phyloP scores from a whole-genome alignment of 92 coral and sea anemone species.

The Metridium senile region DNA sequence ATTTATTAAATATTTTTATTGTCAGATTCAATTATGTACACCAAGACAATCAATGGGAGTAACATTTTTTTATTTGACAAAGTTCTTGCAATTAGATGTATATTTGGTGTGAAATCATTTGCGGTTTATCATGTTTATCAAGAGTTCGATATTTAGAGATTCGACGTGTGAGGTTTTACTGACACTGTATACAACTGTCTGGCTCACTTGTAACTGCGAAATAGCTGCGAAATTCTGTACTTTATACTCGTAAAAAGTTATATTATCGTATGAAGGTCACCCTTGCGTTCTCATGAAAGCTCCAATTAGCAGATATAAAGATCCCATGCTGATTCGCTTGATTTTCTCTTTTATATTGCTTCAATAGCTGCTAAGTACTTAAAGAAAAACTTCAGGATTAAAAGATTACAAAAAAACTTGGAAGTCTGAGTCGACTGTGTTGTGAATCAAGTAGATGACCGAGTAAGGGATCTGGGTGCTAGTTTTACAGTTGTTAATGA shows the following conservation, averaged over 20 bases:
- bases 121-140: too few species aligned
- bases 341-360: conserved; percentile 1
- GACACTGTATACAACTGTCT: too few species aligned
- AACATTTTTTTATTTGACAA: too few species aligned
- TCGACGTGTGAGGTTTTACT: too few species aligned
- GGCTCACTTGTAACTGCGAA: neutral
- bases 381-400: conserved; percentile 14
- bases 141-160: too few species aligned
- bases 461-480: conserved; percentile 66
- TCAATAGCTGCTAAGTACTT: conserved; percentile 1
- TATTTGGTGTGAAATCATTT: too few species aligned
- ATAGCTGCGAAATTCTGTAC: too few species aligned
- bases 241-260: neutral
- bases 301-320: neutral
- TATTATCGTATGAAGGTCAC: neutral
- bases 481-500: conserved; percentile 42
- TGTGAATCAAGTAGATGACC: neutral
- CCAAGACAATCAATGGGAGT: too few species aligned
- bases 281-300: neutral
- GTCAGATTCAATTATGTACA: too few species aligned
- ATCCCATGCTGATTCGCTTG: neutral
- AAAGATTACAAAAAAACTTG: neutral
- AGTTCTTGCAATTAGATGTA: too few species aligned
- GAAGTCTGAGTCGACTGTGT: neutral
- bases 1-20: too few species aligned